Evolutionary conservation across 2,113 vertebrate genomes (phyloP), one percentile per base, ranked within the genome.

Genomic region (Pipra filicauda): DNA sequence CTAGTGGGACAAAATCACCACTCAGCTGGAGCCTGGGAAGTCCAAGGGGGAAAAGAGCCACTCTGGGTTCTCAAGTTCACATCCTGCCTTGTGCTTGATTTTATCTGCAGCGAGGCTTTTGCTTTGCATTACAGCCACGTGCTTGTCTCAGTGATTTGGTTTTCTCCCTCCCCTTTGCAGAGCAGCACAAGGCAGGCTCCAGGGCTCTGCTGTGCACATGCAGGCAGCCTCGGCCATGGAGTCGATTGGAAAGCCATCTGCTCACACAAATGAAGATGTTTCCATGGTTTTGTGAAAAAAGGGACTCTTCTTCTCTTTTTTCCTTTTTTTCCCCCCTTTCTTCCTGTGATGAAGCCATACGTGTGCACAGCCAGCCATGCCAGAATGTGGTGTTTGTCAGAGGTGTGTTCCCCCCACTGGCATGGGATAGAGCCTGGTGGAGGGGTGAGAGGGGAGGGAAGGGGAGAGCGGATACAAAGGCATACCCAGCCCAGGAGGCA

Each of bases 211-310:
- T 59, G 6, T 4, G 39, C 59, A 72, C 70, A 66, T 2, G 72
- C 55, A 58, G 89, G 51, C 85, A n/a, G 59, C 85, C 91, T 57
- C 5, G 1, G 87, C 78, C 73, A 8, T 0, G 0, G 64, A 49
- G 72, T 24, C 41, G 9, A 94, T 90, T 7, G 61, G 43, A 96
- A 96, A 95, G 70, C 89, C 94, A 93, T 77, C 90, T 93, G 92
- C 85, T 96, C 57, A 5, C 54, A 23, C 5, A 1, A 71, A 51
- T 19, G 33, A 70, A 82, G 71, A 85, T 11, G 39, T 76, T 89
- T 81, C 82, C 85, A 71, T 43, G 79, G 69, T 39, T 94, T 67
- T 92, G 6, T 15, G 27, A 78, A 71, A 85, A 91, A 91, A 92
- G 17, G 12, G 54, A 65, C 67, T 72, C 46, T 23, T 92, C 41